Percentiles rank a stretch among this genome's conserved stretches.
phyloP scores from a whole-genome alignment of 2,113 vertebrate species.

The Vidua macroura region DNA sequence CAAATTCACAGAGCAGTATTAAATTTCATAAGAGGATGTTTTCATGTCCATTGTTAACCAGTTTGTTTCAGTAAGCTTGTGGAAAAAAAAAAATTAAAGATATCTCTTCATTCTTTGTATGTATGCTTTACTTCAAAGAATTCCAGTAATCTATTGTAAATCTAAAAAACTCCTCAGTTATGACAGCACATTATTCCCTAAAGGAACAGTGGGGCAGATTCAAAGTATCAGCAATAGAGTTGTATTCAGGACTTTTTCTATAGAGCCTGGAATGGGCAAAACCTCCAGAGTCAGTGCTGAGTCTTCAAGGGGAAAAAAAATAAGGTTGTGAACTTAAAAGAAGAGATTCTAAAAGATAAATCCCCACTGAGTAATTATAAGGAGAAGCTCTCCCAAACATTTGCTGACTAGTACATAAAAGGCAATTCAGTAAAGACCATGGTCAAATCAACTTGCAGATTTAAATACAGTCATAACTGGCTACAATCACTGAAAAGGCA shows the following conservation, averaged over 20 bases:
- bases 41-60: neutral
- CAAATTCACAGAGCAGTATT: neutral
- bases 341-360: constrained; percentile 7
- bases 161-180: constrained; percentile 25
- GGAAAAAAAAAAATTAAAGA: neutral
- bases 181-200: constrained; percentile 7
- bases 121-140: constrained; percentile 30
- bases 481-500: neutral
- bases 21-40: constrained; percentile 20
- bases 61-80: neutral
- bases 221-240: constrained; percentile 35
- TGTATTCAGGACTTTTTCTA: constrained; percentile 33
- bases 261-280: constrained; percentile 24
- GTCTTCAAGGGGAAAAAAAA: neutral
- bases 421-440: neutral
- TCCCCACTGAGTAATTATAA: constrained; percentile 18
- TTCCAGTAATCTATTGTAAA: constrained; percentile 31
- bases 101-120: constrained; percentile 11
- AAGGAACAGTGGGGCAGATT: constrained; percentile 44
- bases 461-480: neutral
- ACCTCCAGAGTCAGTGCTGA: constrained; percentile 17
- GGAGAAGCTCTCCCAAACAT: constrained; percentile 6
- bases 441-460: neutral
- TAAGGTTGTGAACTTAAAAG: constrained; percentile 16
- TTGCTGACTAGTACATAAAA: constrained; percentile 13